Percentiles rank a stretch among this genome's conserved stretches.
These are phyloP conservation scores for Grammomys dolichurus DNA, from an alignment of 2,113 vertebrate genomes.

Conservation along the genomic window DNA sequence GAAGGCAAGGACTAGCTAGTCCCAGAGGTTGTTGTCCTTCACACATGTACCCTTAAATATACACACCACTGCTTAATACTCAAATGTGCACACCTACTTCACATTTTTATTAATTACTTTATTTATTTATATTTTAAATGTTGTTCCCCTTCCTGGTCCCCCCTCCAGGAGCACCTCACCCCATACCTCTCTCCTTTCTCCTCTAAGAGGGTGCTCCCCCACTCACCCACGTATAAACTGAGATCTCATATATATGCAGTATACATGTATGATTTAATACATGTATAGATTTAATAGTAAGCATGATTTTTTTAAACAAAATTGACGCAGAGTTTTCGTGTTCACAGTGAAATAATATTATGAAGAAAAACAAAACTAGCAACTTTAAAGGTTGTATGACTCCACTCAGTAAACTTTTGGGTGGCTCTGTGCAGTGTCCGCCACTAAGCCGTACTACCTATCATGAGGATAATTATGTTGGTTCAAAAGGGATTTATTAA, in stretches of 20 bases:
- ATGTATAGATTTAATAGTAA: neutral
- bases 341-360: constrained; percentile 9
- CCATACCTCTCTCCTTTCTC: no score
- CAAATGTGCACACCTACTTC: neutral
- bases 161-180: no score
- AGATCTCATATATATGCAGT: neutral
- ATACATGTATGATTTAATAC: neutral
- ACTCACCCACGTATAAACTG: neutral
- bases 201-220: no score
- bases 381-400: neutral
- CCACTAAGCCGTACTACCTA: neutral
- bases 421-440: neutral
- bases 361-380: constrained; percentile 55
- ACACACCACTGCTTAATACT: neutral
- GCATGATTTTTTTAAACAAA: constrained; percentile 29
- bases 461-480: neutral
- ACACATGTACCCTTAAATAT: neutral
- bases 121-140: no score
- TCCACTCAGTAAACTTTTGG: neutral
- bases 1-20: neutral
- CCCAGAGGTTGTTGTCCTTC: neutral
- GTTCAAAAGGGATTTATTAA: constrained; percentile 63
- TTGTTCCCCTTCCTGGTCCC: no score
- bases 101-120: no score
- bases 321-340: neutral